These are phyloP conservation scores for Trinorchestia longiramus DNA, from an alignment of 1,140 invertebrate genomes.

Conservation along the genomic window DNA sequence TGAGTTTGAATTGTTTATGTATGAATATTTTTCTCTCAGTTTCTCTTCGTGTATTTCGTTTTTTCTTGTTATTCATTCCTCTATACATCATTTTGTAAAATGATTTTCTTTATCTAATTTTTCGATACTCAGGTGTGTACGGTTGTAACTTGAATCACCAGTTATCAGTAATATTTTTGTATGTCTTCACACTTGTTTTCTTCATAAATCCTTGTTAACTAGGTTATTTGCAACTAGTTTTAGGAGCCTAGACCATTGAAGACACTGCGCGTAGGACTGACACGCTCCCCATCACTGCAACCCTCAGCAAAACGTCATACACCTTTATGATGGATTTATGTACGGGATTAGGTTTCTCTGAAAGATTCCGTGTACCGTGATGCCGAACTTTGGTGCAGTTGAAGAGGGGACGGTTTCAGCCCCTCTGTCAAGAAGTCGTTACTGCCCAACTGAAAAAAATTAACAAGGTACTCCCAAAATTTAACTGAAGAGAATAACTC, in stretches of 20 bases:
- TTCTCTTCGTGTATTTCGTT: neutral
- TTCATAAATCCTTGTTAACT: neutral
- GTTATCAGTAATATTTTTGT: constrained; percentile 10
- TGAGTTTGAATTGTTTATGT: neutral
- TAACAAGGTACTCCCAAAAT: no score
- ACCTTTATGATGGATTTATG: no score
- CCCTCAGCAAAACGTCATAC: no score
- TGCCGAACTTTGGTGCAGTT: neutral
- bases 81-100: neutral
- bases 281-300: neutral
- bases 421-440: neutral
- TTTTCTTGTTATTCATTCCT: neutral
- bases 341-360: neutral
- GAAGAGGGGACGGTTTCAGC: neutral
- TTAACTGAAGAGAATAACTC: no score
- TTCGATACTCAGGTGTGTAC: neutral
- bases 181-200: neutral
- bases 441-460: no score
- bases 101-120: neutral
- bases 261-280: neutral
- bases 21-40: neutral
- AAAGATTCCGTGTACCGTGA: neutral
- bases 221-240: neutral
- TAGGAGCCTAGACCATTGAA: neutral
- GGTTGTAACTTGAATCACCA: constrained; percentile 7